Evolutionary conservation across 2,888 invertebrate species (phyloP), one percentile per base, ranked within the genome.

Genomic region (Agrochola circellaris): DNA sequence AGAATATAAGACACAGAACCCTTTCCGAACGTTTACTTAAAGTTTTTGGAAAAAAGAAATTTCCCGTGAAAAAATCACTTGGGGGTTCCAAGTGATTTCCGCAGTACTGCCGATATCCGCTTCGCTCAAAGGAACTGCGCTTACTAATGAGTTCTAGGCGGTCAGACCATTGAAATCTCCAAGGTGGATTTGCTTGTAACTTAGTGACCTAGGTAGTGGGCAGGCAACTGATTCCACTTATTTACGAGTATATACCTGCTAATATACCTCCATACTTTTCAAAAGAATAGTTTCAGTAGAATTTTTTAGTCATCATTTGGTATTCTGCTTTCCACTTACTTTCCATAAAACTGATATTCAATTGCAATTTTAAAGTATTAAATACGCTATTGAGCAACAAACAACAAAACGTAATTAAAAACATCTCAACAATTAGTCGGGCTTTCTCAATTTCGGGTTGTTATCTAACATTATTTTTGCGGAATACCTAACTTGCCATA

Each of bases 51-150:
- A 61, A 45, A 4, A 42, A n/a, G 17, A 38, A 17, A 45, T 65
- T 54, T 73, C 20, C 15, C 11, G 23, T 45, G 23, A 26, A 45
- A 42, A 9, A 42, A 9, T 42, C 38, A 9, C 38, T 42, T 42
- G 38, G 38, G 9, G 38, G 38, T 2, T 15, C 13, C 26, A 17
- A 48, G 73, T 42, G 34, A 68, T 81, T 71, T 73, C 73, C 54
- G 48, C 34, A 61, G 20, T 64, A 54, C 61, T 70, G 60, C 38
- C 56, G n/a, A 75, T 67, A 70, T 79, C 66, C 58, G 23, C 23
- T 62, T 30, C 15, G 26, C 62, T 79, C 69, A 84, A 80, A 75
- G 60, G 8, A 75, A 60, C 26, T 67, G 23, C 56, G 56, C 38
- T 51, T 38, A 30, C 42, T 65, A 62, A 74, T 58, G 56, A 79